Evolutionary conservation across 2,797 vertebrate species (phyloP).

Genomic region (Lateolabrax maculatus): DNA sequence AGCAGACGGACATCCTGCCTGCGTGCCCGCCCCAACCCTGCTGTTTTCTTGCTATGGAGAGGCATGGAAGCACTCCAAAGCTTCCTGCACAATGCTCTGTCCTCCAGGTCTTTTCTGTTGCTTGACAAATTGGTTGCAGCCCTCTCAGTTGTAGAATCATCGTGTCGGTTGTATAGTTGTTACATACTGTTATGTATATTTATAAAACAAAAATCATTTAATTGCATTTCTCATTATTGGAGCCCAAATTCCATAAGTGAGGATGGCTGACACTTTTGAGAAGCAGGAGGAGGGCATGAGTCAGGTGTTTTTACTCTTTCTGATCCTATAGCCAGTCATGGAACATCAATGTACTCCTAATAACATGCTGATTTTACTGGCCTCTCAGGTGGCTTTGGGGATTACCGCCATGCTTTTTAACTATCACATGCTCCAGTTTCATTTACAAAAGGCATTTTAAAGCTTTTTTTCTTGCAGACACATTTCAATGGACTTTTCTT

Average conservation of each 20-base stretch:
- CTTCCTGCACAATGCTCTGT: slow-evolving; percentile 2
- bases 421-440: slow-evolving; percentile 26
- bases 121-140: slow-evolving; percentile 22
- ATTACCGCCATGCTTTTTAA: slow-evolving; percentile 49
- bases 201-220: not conserved
- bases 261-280: slow-evolving; percentile 1
- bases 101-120: slow-evolving; percentile 25
- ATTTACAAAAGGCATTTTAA: not conserved
- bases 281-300: not conserved
- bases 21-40: slow-evolving; percentile 12
- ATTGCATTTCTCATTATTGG: not conserved
- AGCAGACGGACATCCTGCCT: slow-evolving; percentile 36
- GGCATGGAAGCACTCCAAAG: slow-evolving; percentile 19
- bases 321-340: slow-evolving; percentile 5
- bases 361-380: slow-evolving; percentile 25
- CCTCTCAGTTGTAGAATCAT: not conserved
- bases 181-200: not conserved
- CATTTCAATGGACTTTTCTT: slow-evolving; percentile 19
- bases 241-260: not conserved
- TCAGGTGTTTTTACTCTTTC: slow-evolving; percentile 2
- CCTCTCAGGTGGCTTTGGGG: slow-evolving; percentile 40
- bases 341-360: slow-evolving; percentile 24
- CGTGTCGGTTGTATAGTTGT: not conserved
- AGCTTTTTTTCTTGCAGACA: slow-evolving; percentile 11
- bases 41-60: slow-evolving; percentile 13